Base-by-base conservation (phyloP, 2,797 vertebrate genomes). In the Neoniphon sammara region DNA sequence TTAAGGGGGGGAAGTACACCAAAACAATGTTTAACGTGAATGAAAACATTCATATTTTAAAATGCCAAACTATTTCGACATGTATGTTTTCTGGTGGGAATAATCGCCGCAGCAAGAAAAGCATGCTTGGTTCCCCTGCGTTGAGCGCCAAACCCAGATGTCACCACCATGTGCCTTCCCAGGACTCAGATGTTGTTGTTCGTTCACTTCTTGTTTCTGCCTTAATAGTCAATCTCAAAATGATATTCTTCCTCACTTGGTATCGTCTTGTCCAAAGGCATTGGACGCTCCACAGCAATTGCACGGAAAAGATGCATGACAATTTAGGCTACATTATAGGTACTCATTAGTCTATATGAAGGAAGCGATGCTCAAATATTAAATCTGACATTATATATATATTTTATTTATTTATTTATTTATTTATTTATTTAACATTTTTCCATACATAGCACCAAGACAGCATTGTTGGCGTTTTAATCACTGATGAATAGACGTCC, bases 131-230 rank as follows among this genome's bases (percentile, higher is more conserved):
- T 17, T 5, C 25, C n/a, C 53, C 44, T 50, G 46, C 49, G 23
- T 39, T 30, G 64, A 69, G 84, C 79, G 77, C 82, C 52, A 77
- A 68, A 52, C 84, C 76, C 75, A 86, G 85, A 87, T 90, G 88
- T 87, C 83, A 84, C 50, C 75, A 87, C 89, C 89, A 91, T 91
- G 91, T 89, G 91, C 75, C 68, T 55, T 18, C 52, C 11, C 6
- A 64, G 42, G 47, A 81, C 57, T 18, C 46, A 42, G 15, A 15
- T 44, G 44, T 86, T 76, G 78, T 21, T 63, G 67, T 25, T 49
- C 62, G 52, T 68, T 54, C 60, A 27, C 60, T 70, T 55, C 49
- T 78, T 77, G 77, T 83, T 52, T 23, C 56, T 14, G 46, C 5
- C 2, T 5, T 44, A 31, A 30, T 30, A 20, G 3, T 53, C 17